A percentile compares a stretch with the other conserved stretches of the same genome.
phyloP scores from a whole-genome alignment of 2,888 invertebrate species.

The Dicyrtoma fusca region DNA sequence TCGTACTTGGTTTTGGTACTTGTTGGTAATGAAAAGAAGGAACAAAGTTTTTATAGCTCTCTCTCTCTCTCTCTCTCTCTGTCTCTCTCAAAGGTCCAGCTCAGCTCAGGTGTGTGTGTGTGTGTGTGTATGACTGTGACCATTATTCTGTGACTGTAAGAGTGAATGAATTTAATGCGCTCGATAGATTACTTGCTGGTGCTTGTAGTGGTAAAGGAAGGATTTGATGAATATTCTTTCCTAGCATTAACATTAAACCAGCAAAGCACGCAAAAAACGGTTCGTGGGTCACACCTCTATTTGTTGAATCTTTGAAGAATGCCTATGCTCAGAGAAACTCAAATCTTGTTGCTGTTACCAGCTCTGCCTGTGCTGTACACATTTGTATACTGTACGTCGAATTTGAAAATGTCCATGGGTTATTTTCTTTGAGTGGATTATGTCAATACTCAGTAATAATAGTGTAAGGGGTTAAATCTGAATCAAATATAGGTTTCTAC shows the following conservation, averaged over 20 bases:
- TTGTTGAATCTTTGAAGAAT: conserved; percentile 20
- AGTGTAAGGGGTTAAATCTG: too few species aligned
- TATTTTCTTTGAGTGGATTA: not conserved
- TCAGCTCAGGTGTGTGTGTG: not conserved
- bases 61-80: too few species aligned
- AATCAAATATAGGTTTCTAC: too few species aligned
- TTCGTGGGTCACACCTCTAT: conserved; percentile 32
- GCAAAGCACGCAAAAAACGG: conserved; percentile 17
- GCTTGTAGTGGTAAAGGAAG: not conserved
- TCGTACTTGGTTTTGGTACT: too few species aligned
- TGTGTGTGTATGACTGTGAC: not conserved
- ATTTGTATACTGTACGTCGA: not conserved
- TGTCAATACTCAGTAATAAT: too few species aligned
- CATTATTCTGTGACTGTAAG: not conserved
- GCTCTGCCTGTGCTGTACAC: not conserved
- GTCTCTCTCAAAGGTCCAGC: too few species aligned
- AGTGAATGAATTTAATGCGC: not conserved
- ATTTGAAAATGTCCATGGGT: not conserved
- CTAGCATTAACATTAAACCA: not conserved
- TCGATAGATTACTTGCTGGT: too few species aligned
- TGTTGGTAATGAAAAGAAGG: too few species aligned
- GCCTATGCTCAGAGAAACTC: not conserved
- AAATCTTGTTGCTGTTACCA: not conserved
- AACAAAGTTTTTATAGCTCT: too few species aligned
- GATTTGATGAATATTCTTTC: conserved; percentile 9